phyloP scores from a whole-genome alignment of 1,140 invertebrate species.

The Formica selysi region DNA sequence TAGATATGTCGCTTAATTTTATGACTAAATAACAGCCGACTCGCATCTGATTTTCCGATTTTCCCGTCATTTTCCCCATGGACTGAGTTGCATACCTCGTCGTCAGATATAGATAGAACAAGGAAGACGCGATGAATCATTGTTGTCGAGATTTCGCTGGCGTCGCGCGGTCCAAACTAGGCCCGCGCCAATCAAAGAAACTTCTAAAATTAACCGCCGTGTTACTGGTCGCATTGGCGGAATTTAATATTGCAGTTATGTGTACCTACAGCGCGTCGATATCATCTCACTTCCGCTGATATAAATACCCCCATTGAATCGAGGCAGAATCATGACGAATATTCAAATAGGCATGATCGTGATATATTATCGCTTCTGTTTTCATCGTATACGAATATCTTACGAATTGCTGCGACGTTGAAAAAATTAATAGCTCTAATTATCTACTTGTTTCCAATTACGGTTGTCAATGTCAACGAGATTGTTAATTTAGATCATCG shows the following conservation, averaged over 20 bases:
- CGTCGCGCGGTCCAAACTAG: conserved; percentile 82
- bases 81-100: conserved; percentile 64
- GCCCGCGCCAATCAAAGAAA: conserved; percentile 79
- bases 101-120: conserved; percentile 79
- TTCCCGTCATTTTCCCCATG: background rate
- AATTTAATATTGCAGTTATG: conserved; percentile 58
- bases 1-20: background rate
- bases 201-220: conserved; percentile 77
- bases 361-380: conserved; percentile 12
- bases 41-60: background rate
- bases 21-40: background rate
- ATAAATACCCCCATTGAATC: background rate
- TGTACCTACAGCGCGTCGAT: background rate
- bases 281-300: background rate
- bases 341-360: background rate
- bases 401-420: background rate
- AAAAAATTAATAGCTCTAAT: conserved; percentile 15
- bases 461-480: background rate
- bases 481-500: background rate
- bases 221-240: conserved; percentile 66
- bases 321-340: background rate
- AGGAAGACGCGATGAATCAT: conserved; percentile 82
- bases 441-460: background rate
- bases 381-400: background rate
- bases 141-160: conserved; percentile 79